phyloP scores from a whole-genome alignment of 2,888 invertebrate species.

The Amphipoea lucens region DNA sequence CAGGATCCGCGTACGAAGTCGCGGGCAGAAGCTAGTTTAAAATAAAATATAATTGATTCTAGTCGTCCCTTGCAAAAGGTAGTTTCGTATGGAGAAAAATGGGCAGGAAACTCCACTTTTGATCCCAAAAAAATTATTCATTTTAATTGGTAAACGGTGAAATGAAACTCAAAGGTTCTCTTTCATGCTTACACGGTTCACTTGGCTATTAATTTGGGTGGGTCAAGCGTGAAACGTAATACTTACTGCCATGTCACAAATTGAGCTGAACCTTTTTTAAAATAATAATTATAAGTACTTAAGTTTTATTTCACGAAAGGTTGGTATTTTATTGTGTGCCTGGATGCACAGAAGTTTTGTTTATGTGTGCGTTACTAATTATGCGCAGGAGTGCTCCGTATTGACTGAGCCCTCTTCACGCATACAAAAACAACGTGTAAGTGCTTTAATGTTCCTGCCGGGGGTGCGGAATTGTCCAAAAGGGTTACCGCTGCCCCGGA shows the following conservation, averaged over 20 bases:
- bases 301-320: background rate
- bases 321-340: background rate
- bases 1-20: no score
- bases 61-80: background rate
- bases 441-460: no score
- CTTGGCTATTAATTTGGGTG: constrained; percentile 8
- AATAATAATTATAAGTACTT: background rate
- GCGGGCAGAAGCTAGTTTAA: no score
- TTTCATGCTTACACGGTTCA: constrained; percentile 14
- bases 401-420: no score
- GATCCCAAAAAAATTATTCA: background rate
- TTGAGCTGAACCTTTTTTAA: background rate
- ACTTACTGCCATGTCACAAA: background rate
- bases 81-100: background rate
- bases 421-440: no score
- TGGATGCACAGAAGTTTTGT: background rate
- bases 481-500: no score
- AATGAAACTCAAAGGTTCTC: background rate
- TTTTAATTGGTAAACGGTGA: background rate
- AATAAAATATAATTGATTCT: background rate
- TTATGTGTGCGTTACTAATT: no score
- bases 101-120: background rate
- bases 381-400: no score
- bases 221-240: constrained; percentile 25
- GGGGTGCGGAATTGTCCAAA: no score